Conservation (phyloP, 2,113 vertebrate genomes). For the Malurus melanocephalus region DNA sequence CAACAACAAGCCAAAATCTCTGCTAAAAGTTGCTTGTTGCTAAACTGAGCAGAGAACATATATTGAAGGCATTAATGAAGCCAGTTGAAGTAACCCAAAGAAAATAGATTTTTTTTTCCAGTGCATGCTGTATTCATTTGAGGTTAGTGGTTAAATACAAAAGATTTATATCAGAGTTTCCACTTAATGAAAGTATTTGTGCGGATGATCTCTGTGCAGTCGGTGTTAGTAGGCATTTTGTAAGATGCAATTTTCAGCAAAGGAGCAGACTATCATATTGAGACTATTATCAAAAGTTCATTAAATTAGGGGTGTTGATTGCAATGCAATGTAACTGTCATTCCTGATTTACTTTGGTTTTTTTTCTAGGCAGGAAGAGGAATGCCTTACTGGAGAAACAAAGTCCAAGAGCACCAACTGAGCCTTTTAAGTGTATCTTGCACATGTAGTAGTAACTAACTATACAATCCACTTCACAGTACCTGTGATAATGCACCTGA, state of each 20-base stretch:
- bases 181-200: slow-evolving; percentile 10
- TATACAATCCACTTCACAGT: neutral
- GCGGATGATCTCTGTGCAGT: neutral
- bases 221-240: neutral
- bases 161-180: slow-evolving; percentile 34
- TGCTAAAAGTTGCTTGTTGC: neutral
- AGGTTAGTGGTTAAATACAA: slow-evolving; percentile 43
- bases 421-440: slow-evolving; percentile 7
- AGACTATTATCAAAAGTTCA: neutral
- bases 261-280: neutral
- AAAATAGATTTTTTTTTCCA: slow-evolving; percentile 26
- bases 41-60: neutral
- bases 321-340: neutral
- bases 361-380: neutral
- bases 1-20: neutral
- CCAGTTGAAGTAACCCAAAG: neutral
- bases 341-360: neutral
- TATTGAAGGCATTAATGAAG: slow-evolving; percentile 19
- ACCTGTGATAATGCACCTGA: neutral
- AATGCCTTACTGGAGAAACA: neutral
- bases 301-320: neutral
- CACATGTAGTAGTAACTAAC: slow-evolving; percentile 16
- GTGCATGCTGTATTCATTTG: slow-evolving; percentile 23
- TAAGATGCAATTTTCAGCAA: neutral
- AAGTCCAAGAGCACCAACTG: neutral